Percentiles rank a stretch among this genome's conserved stretches.
phyloP scores from a whole-genome alignment of 2,888 invertebrate species.

The Periphyllus acericola region DNA sequence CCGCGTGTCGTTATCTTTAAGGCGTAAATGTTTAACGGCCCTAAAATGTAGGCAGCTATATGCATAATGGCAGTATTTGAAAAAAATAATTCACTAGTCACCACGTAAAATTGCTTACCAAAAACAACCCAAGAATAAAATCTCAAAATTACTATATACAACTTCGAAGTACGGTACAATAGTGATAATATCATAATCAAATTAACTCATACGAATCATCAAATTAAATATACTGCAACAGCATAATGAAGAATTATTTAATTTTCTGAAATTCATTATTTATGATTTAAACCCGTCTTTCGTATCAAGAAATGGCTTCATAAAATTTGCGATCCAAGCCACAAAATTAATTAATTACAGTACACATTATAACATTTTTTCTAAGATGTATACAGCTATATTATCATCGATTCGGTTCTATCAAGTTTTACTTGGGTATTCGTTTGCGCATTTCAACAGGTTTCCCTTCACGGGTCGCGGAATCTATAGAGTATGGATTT shows the following conservation, averaged over 20 bases:
- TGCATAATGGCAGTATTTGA: not conserved
- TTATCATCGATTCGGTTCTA: conserved; percentile 4
- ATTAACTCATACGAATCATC: not conserved
- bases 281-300: not conserved
- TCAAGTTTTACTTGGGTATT: not conserved
- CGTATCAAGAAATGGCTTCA: not conserved
- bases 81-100: not conserved
- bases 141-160: too few relatives aligned
- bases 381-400: not conserved
- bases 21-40: not conserved
- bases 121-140: too few relatives aligned
- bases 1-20: too few relatives aligned
- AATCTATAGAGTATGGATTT: conserved; percentile 37
- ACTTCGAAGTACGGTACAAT: too few relatives aligned
- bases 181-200: not conserved
- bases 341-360: not conserved
- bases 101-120: too few relatives aligned
- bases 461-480: conserved; percentile 50
- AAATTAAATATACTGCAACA: not conserved
- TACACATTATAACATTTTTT: not conserved
- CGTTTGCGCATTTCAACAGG: conserved; percentile 46
- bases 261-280: not conserved
- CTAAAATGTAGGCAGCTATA: not conserved
- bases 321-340: not conserved
- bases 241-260: not conserved